Evolutionary conservation across 2,113 vertebrate species (phyloP).

Genomic region (Amphiprion ocellaris): DNA sequence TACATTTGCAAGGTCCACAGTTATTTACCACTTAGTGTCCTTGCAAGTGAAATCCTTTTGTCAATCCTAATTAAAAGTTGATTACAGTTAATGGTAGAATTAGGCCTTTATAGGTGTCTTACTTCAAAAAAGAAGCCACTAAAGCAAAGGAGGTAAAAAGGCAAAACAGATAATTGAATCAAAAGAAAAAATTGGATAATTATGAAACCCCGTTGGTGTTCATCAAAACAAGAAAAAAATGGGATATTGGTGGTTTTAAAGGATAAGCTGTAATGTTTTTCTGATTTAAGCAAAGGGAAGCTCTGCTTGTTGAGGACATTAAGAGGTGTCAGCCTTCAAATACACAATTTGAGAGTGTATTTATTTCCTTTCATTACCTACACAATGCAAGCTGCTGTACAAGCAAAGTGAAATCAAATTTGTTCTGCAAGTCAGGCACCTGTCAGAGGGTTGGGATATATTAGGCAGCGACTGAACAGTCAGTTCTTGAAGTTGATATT

Average conservation of each 20-base stretch:
- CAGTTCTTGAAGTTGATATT: too few species aligned
- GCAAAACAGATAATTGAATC: neutral
- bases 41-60: neutral
- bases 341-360: neutral
- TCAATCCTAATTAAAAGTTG: conserved; percentile 18
- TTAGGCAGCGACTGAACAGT: too few species aligned
- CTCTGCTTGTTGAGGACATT: neutral
- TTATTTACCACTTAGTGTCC: conserved; percentile 2
- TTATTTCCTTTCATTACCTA: neutral
- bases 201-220: neutral
- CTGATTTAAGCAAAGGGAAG: neutral
- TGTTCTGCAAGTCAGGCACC: neutral
- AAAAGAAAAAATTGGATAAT: neutral
- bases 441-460: too few species aligned
- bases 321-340: neutral
- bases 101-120: neutral
- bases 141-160: neutral
- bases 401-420: neutral
- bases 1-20: neutral
- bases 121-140: neutral
- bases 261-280: neutral
- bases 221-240: conserved; percentile 7
- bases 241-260: neutral
- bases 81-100: neutral
- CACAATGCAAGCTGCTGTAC: neutral